phyloP scores from a whole-genome alignment of 2,113 vertebrate species.

The Sinocyclocheilus maitianheensis region DNA sequence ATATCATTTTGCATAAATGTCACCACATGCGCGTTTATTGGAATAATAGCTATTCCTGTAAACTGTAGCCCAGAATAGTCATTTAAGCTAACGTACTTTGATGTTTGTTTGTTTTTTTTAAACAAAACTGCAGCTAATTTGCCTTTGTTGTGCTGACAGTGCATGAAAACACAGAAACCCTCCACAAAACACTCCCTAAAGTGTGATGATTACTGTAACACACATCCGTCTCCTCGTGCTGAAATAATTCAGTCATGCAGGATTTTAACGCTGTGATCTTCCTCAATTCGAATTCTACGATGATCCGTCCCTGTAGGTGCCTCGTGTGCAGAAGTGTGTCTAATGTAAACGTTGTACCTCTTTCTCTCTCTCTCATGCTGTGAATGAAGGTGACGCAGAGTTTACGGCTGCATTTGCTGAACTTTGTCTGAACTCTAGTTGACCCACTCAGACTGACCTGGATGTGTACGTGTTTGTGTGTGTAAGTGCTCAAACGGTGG shows the following conservation, averaged over 20 bases:
- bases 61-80: no score
- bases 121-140: no score
- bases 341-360: not conserved
- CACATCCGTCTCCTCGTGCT: not conserved
- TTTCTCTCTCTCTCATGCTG: not conserved
- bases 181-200: not conserved
- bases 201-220: not conserved
- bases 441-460: not conserved
- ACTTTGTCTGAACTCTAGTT: conserved; percentile 45
- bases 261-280: not conserved
- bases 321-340: not conserved
- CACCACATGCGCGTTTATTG: no score
- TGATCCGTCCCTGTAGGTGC: not conserved
- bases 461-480: not conserved
- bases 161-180: no score
- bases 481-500: no score
- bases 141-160: no score
- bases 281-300: no score
- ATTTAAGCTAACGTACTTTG: no score
- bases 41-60: no score
- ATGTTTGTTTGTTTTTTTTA: no score
- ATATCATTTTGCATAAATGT: no score
- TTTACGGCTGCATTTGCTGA: not conserved
- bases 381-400: conserved; percentile 24
- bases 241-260: not conserved